Percentiles rank a stretch among this genome's conserved stretches.
These are phyloP conservation scores for Drosophila simulans DNA, from an alignment of 1,140 invertebrate species.

Conservation along the genomic window DNA sequence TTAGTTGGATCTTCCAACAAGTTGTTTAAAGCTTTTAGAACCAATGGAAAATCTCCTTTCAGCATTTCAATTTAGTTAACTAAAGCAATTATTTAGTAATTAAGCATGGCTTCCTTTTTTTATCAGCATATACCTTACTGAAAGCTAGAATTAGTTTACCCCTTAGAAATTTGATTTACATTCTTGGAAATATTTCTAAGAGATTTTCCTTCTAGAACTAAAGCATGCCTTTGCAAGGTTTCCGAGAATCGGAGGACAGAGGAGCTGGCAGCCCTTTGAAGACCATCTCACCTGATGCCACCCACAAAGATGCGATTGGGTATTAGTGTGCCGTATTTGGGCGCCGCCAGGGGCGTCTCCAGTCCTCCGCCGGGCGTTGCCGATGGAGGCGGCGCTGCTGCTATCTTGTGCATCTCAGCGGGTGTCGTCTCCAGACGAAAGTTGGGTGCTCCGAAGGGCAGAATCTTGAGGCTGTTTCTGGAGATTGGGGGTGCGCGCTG, in stretches of 20 bases:
- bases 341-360: conserved; percentile 87
- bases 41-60: background rate
- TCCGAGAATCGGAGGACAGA: background rate
- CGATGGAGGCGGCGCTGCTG: conserved; percentile 70
- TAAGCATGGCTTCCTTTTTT: no score
- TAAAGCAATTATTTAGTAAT: background rate
- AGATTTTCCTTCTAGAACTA: background rate
- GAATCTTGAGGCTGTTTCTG: conserved; percentile 81
- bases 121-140: no score
- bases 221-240: background rate
- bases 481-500: conserved; percentile 39
- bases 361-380: conserved; percentile 67
- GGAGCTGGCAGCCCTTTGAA: background rate
- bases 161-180: no score
- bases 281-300: conserved; percentile 76
- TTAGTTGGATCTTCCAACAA: background rate
- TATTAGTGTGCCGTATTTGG: conserved; percentile 92
- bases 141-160: no score
- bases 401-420: conserved; percentile 80
- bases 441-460: conserved; percentile 81
- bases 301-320: conserved; percentile 95
- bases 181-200: background rate
- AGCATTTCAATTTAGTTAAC: no score
- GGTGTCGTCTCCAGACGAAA: conserved; percentile 83
- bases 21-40: background rate